These are phyloP conservation scores for Pandemis corylana DNA, from an alignment of 2,888 invertebrate species.

Conservation along the genomic window DNA sequence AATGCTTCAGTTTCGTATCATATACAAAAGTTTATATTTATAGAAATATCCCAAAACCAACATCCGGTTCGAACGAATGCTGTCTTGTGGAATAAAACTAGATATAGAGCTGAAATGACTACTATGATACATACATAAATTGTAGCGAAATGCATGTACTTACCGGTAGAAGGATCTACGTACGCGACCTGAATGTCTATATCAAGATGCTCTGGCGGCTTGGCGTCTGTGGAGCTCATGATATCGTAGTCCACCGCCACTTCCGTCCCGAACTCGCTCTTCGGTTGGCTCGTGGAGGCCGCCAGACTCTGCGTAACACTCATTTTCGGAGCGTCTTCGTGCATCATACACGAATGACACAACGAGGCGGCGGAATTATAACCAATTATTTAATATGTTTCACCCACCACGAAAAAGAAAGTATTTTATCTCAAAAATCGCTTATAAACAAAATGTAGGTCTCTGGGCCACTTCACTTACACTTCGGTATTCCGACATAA, in stretches of 20 bases:
- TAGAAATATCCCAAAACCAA: constrained; percentile 13
- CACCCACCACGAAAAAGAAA: constrained; percentile 76
- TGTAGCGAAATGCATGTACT: constrained; percentile 54
- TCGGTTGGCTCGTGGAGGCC: constrained; percentile 86
- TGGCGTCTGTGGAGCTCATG: constrained; percentile 75
- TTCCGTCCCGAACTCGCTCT: constrained; percentile 74
- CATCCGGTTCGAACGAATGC: constrained; percentile 40
- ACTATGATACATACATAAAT: constrained; percentile 1
- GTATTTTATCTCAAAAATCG: constrained; percentile 86
- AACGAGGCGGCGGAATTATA: constrained; percentile 69
- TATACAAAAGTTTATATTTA: not conserved
- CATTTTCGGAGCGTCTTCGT: constrained; percentile 88
- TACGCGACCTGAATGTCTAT: constrained; percentile 87
- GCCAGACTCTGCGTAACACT: constrained; percentile 88
- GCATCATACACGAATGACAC: constrained; percentile 84
- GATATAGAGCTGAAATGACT: constrained; percentile 7
- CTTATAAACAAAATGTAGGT: constrained; percentile 89
- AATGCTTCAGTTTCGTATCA: not conserved
- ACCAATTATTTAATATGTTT: constrained; percentile 62
- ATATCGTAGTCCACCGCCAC: constrained; percentile 75
- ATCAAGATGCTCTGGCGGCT: constrained; percentile 80
- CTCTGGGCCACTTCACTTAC: constrained; percentile 95
- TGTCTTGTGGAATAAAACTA: not conserved
- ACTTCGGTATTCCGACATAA: constrained; percentile 91
- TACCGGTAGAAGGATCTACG: constrained; percentile 86